Evolutionary conservation across 2,113 vertebrate species (phyloP).

Genomic region (Sorex araneus): DNA sequence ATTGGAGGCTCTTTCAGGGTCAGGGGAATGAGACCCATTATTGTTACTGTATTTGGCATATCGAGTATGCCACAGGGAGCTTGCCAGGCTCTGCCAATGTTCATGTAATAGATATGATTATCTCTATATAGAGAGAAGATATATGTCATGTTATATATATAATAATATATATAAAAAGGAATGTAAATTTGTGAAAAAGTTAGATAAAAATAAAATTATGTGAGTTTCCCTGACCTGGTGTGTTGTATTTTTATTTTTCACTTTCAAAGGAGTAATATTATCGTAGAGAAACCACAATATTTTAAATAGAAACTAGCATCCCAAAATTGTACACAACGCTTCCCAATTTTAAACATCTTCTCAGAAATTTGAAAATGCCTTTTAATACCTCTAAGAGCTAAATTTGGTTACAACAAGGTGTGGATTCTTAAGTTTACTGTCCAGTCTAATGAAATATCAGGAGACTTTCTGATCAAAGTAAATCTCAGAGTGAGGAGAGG

Average conservation of each 20-base stretch:
- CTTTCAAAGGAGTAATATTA: conserved; percentile 34
- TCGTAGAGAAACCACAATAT: background rate
- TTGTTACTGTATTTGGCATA: too few species aligned
- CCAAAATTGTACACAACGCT: conserved; percentile 11
- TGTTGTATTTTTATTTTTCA: background rate
- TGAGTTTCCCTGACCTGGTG: background rate
- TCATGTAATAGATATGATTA: background rate
- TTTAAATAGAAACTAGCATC: conserved; percentile 43
- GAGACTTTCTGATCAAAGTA: background rate
- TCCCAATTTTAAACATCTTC: conserved; percentile 51
- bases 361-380: conserved; percentile 11
- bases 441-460: background rate
- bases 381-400: background rate
- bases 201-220: conserved; percentile 8
- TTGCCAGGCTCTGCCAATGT: too few species aligned
- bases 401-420: background rate
- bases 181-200: conserved; percentile 26
- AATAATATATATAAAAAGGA: background rate
- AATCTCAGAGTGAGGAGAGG: conserved; percentile 11
- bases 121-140: too few species aligned
- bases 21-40: too few species aligned
- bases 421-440: conserved; percentile 17
- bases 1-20: too few species aligned
- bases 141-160: background rate
- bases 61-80: too few species aligned